Evolutionary conservation across 2,888 invertebrate species (phyloP).

Genomic region (Trilocha varians): DNA sequence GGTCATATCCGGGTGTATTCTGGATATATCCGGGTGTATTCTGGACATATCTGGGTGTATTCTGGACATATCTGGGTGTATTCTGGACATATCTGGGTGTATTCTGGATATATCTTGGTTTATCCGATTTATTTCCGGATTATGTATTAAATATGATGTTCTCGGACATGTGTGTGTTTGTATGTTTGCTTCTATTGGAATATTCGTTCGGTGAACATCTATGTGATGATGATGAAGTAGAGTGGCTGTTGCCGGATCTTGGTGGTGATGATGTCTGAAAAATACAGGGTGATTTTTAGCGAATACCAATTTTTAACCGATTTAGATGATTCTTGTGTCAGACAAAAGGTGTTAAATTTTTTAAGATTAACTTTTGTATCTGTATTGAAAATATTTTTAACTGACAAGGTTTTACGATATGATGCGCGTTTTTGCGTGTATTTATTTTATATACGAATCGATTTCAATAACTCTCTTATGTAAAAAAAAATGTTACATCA

Average conservation of each 20-base stretch:
- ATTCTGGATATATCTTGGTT: slow-evolving; percentile 23
- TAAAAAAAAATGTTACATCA: too few species aligned
- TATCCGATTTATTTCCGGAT: slow-evolving; percentile 21
- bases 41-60: slow-evolving; percentile 26
- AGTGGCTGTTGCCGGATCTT: slow-evolving; percentile 60
- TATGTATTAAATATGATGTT: slow-evolving; percentile 40
- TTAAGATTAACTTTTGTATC: too few species aligned
- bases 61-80: slow-evolving; percentile 28
- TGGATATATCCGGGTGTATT: slow-evolving; percentile 22
- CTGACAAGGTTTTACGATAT: too few species aligned
- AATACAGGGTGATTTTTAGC: not conserved
- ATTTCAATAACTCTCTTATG: too few species aligned
- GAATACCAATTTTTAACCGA: too few species aligned
- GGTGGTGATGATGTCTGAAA: slow-evolving; percentile 55
- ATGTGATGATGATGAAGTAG: slow-evolving; percentile 60
- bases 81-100: slow-evolving; percentile 27
- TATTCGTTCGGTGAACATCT: slow-evolving; percentile 41
- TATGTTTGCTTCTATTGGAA: slow-evolving; percentile 30
- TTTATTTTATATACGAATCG: too few species aligned
- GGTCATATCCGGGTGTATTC: slow-evolving; percentile 26
- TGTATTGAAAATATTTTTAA: too few species aligned
- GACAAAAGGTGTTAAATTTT: too few species aligned
- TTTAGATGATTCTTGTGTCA: too few species aligned
- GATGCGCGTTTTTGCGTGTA: too few species aligned
- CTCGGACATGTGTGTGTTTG: slow-evolving; percentile 44